Conservation (phyloP, 2,797 vertebrate genomes). For the Otolemur crassicaudatus region DNA sequence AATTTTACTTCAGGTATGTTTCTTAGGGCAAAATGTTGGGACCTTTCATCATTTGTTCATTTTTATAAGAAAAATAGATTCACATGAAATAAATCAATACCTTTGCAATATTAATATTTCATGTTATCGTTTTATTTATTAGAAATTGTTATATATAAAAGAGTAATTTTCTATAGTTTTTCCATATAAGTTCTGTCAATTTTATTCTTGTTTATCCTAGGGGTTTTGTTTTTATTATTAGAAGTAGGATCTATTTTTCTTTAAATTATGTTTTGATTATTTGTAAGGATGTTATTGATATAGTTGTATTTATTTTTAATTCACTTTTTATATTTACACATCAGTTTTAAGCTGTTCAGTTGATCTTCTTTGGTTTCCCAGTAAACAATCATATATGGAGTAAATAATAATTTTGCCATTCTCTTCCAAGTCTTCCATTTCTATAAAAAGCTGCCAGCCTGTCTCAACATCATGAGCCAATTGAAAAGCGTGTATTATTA, state of each 20-base stretch:
- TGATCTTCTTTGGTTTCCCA: not conserved
- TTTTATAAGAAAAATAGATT: constrained; percentile 25
- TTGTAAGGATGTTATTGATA: not conserved
- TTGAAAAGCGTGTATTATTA: not conserved
- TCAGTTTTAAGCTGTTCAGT: not conserved
- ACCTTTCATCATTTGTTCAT: not conserved
- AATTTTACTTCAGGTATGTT: not conserved
- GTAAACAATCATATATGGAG: constrained; percentile 2
- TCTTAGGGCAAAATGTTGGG: not conserved
- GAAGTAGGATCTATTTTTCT: not conserved
- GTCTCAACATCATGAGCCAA: not conserved
- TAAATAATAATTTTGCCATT: not conserved
- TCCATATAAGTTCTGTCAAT: not conserved
- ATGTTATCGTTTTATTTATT: constrained; percentile 10
- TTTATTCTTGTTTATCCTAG: not conserved
- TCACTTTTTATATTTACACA: not conserved
- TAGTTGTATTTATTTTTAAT: not conserved
- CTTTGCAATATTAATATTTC: constrained; percentile 22
- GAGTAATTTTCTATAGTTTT: not conserved
- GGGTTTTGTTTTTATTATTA: not conserved
- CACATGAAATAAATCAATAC: constrained; percentile 3
- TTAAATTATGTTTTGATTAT: not conserved
- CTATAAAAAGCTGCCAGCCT: not conserved
- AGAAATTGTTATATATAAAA: constrained; percentile 14
- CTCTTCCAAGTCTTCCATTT: not conserved